Base-by-base conservation (phyloP, 2,888 invertebrate species). In the Monochamus alternatus region DNA sequence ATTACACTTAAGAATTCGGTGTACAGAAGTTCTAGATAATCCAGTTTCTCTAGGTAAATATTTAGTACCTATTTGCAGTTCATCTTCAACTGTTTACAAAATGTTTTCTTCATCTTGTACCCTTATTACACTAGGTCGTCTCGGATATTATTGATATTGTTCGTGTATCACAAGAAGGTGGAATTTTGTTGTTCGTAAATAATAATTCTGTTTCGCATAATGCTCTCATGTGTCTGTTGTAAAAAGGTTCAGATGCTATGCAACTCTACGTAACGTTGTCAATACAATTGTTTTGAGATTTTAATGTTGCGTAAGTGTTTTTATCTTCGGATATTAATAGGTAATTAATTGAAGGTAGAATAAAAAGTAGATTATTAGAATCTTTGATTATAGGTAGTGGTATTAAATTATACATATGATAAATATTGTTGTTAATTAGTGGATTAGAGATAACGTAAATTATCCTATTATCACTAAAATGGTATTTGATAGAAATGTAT, bases 381-480 rank as follows among this genome's bases (percentile, higher is more conserved):
- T 74, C 44, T 58, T 64, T 65, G 52, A 67, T 32, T 12, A 70
- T 68, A 59, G 76, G 76, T 30, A 78, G 44, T 2, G 74, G 52
- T 30, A 76, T 70, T 47, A 76, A 43, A 55, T 76, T 74, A 65
- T 47, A 76, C 12, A 78, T 10, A 14, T 63, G 22, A n/a, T 62
- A 78, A 43, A 31, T 51, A 43, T 32, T 31, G 44, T 78, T 65
- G 32, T 63, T 78, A 32, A 76, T 64, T 8, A 79, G 52, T 47
- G 79, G 79, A 38, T 71, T 64, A 7, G 58, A 63, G 10, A 75
- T 66, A 14, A 69, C 64, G 64, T 73, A 77, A 51, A 77, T 77
- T n/a, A 77, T 60, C 59, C 30, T 38, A 38, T 38, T 38, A 38
- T 38, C 38, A 38, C 38, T 38, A 38, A 38, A 38, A 38, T 38